These are phyloP conservation scores for Siniperca scherzeri DNA, from an alignment of 2,797 vertebrate genomes.

Conservation along the genomic window DNA sequence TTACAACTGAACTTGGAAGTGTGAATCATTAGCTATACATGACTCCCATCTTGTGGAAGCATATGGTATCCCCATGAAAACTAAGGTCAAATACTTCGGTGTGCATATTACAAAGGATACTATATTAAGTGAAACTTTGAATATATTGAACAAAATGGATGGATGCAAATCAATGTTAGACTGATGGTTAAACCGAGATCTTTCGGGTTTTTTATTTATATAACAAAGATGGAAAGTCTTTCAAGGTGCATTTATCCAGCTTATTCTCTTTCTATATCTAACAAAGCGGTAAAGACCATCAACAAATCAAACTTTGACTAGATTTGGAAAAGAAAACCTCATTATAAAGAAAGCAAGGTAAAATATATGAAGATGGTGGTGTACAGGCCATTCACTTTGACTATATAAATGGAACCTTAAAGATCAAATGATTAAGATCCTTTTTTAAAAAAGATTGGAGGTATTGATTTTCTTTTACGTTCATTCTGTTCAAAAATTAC, in stretches of 20 bases:
- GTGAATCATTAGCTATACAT: neutral
- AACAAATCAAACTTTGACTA: neutral
- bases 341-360: neutral
- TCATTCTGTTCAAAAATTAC: too few relatives aligned
- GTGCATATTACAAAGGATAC: neutral
- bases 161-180: neutral
- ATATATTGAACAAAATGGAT: neutral
- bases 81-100: neutral
- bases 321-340: neutral
- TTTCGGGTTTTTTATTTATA: neutral
- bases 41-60: neutral
- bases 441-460: too few relatives aligned
- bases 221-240: neutral
- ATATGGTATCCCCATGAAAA: neutral
- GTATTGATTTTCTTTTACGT: too few relatives aligned
- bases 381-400: neutral
- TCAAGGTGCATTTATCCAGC: neutral
- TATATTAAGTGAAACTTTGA: neutral
- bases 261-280: neutral
- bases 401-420: neutral
- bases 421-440: too few relatives aligned
- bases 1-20: neutral
- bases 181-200: neutral
- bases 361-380: neutral
- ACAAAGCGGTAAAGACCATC: neutral